Evolutionary conservation across 2,888 invertebrate genomes (phyloP).

Genomic region (Syrphus vitripennis): DNA sequence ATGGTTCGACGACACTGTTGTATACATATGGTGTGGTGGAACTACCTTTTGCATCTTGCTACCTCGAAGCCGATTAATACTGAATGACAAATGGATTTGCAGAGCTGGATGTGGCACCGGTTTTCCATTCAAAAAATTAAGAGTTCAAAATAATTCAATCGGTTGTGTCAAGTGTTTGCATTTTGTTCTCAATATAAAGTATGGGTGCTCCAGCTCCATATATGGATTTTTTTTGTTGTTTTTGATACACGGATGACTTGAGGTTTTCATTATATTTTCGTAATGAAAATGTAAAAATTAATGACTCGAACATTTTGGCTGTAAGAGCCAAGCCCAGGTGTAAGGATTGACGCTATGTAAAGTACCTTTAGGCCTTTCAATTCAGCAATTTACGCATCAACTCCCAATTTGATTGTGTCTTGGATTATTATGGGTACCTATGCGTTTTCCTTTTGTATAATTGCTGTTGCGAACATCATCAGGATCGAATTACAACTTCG

Average conservation of each 20-base stretch:
- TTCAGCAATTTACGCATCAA: constrained; percentile 37
- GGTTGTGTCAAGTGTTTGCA: constrained; percentile 78
- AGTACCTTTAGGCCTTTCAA: constrained; percentile 22
- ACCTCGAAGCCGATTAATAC: constrained; percentile 67
- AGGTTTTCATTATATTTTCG: constrained; percentile 56
- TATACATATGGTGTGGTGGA: background rate
- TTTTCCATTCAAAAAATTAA: constrained; percentile 75
- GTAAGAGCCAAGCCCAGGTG: constrained; percentile 34
- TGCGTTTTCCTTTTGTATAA: constrained; percentile 24
- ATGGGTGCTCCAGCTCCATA: background rate
- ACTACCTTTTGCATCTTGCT: constrained; percentile 47
- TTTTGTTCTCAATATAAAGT: constrained; percentile 21
- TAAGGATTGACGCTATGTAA: constrained; percentile 46
- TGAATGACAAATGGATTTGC: constrained; percentile 70
- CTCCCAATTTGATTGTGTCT: constrained; percentile 44
- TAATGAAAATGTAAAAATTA: constrained; percentile 50
- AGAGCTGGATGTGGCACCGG: constrained; percentile 60
- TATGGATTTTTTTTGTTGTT: background rate
- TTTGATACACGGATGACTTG: constrained; percentile 38
- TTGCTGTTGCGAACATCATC: constrained; percentile 32
- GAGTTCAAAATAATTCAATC: constrained; percentile 79
- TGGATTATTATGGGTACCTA: constrained; percentile 7
- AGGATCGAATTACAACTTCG: constrained; percentile 54
- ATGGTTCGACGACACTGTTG: constrained; percentile 53
- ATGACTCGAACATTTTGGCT: constrained; percentile 53